Evolutionary conservation across 2,888 invertebrate genomes (phyloP).

Genomic region (Saturnia pavonia): DNA sequence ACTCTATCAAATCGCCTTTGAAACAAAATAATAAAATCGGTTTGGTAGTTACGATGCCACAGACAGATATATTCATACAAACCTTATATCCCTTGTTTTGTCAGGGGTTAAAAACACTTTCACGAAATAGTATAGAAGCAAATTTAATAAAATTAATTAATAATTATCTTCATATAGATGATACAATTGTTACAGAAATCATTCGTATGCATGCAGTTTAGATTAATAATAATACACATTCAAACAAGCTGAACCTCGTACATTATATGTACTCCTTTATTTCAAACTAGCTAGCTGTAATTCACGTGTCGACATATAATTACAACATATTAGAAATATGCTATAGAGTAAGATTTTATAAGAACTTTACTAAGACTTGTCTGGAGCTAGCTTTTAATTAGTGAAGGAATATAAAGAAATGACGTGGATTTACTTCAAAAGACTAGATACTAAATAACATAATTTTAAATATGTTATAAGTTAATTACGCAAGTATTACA

Average conservation of each 20-base stretch:
- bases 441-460: background rate
- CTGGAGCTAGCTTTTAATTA: background rate
- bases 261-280: slow-evolving; percentile 2
- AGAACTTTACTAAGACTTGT: background rate
- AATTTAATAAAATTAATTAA: background rate
- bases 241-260: background rate
- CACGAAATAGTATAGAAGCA: background rate
- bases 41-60: too few relatives aligned
- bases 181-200: background rate
- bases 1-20: too few relatives aligned
- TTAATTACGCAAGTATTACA: background rate
- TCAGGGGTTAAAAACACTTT: too few relatives aligned
- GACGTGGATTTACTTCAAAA: background rate
- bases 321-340: background rate
- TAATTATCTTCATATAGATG: too few relatives aligned
- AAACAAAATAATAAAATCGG: too few relatives aligned
- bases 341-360: background rate
- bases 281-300: background rate
- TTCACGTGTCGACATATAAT: background rate
- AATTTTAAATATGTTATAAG: background rate
- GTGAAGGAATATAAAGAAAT: background rate
- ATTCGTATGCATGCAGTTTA: background rate
- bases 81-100: too few relatives aligned
- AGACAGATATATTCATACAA: too few relatives aligned
- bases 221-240: background rate